Percentiles rank a stretch among this genome's conserved stretches.
phyloP scores from a whole-genome alignment of 2,888 invertebrate genomes.

The Alentia gelatinosa region DNA sequence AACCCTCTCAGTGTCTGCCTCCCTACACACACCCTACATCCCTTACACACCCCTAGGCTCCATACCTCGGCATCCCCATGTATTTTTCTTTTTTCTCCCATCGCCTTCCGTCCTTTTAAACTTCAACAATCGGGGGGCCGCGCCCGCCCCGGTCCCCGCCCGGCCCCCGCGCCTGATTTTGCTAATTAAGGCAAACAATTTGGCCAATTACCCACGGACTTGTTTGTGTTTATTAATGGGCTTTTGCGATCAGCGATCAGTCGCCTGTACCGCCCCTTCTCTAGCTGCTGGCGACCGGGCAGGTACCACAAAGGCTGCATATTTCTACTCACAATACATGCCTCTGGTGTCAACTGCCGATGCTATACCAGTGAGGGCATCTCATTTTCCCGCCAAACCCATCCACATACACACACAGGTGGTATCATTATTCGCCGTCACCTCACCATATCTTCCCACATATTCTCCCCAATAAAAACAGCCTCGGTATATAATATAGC shows the following conservation, averaged over 20 bases:
- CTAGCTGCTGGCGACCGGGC: neutral
- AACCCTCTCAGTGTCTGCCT: neutral
- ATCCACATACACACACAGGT: no score
- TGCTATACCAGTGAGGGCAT: no score
- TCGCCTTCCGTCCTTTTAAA: neutral
- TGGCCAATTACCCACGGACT: neutral
- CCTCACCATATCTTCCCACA: no score
- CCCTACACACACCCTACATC: neutral
- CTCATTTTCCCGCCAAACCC: no score
- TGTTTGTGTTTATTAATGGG: slow-evolving; percentile 29
- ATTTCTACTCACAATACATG: neutral
- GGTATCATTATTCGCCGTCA: no score
- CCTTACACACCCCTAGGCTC: no score
- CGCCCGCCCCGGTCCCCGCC: neutral
- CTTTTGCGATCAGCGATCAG: neutral
- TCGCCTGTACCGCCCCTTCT: neutral
- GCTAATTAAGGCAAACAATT: slow-evolving; percentile 19
- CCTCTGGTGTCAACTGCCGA: neutral
- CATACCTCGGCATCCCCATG: no score
- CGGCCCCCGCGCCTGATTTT: neutral
- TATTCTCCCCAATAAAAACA: no score
- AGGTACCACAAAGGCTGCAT: neutral
- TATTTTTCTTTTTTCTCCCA: neutral
- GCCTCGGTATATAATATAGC: no score
- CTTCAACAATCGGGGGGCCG: neutral